Percentiles rank a stretch among this genome's conserved stretches.
Conservation (phyloP, 1,140 invertebrate genomes). For the Pseudoatta argentina region DNA sequence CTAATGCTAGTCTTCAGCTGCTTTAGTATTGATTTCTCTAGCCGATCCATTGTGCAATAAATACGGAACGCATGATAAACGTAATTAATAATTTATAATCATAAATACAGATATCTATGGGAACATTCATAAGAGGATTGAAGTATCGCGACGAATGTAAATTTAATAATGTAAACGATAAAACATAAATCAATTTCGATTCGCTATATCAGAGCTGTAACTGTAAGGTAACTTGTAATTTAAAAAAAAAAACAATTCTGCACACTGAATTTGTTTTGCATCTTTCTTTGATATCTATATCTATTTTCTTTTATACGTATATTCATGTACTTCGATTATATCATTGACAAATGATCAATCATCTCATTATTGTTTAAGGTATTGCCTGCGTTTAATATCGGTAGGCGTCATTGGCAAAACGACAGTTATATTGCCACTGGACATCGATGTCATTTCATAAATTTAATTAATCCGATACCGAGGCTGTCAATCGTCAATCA, state of each 20-base stretch:
- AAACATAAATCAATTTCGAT: conserved; percentile 7
- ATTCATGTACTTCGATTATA: background rate
- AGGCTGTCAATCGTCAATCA: conserved; percentile 39
- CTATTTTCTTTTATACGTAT: background rate
- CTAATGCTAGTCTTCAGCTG: conserved; percentile 31
- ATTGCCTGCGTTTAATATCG: background rate
- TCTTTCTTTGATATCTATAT: background rate
- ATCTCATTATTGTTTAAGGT: conserved; percentile 10
- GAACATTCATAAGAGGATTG: background rate
- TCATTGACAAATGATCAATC: conserved; percentile 13
- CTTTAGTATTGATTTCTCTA: conserved; percentile 14
- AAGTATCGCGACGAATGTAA: background rate
- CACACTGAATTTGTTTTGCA: background rate
- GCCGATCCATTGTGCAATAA: conserved; percentile 18
- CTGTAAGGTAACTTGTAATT: background rate
- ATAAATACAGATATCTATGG: background rate
- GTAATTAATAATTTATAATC: conserved; percentile 15
- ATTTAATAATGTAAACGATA: conserved; percentile 15
- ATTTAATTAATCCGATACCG: conserved; percentile 52
- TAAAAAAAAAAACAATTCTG: background rate
- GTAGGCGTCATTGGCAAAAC: background rate
- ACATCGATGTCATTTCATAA: conserved; percentile 25
- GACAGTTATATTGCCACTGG: conserved; percentile 1
- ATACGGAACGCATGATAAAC: conserved; percentile 8
- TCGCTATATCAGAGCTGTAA: background rate